Evolutionary conservation across 2,113 vertebrate species (phyloP).

Genomic region (Gnathonemus longibarbis): DNA sequence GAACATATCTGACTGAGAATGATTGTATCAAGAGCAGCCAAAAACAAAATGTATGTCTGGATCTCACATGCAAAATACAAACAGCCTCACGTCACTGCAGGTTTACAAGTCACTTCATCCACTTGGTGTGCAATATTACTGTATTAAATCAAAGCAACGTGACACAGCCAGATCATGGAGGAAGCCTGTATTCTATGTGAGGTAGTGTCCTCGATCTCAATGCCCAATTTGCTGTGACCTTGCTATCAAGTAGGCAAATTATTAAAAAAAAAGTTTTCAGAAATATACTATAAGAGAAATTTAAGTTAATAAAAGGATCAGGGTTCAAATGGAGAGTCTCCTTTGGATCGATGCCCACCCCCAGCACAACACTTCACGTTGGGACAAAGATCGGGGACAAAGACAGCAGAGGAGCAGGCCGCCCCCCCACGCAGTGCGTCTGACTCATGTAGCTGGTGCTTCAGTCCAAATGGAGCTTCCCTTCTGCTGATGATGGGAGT

Average conservation of each 20-base stretch:
- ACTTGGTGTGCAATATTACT: neutral
- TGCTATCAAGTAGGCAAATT: neutral
- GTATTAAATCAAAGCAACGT: conserved; percentile 24
- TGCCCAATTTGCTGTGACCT: neutral
- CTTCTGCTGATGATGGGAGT: neutral
- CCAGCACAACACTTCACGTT: neutral
- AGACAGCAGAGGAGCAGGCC: neutral
- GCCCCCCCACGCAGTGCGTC: neutral
- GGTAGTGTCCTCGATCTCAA: neutral
- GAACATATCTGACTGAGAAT: neutral
- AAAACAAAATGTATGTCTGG: conserved; percentile 1
- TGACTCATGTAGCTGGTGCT: neutral
- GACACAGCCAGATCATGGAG: conserved; percentile 12
- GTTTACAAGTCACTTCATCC: conserved; percentile 5
- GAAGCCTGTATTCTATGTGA: neutral
- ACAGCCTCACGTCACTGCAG: neutral
- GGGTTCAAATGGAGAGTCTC: neutral
- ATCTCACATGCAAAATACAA: neutral
- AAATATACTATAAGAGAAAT: neutral
- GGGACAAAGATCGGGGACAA: neutral
- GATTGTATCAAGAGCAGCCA: conserved; percentile 12
- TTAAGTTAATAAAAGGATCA: neutral
- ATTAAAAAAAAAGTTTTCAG: neutral
- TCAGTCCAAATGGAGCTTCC: neutral
- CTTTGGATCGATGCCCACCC: neutral